Percentiles rank a stretch among this genome's conserved stretches.
phyloP scores from a whole-genome alignment of 2,888 invertebrate genomes.

The Perizoma affinitatum region DNA sequence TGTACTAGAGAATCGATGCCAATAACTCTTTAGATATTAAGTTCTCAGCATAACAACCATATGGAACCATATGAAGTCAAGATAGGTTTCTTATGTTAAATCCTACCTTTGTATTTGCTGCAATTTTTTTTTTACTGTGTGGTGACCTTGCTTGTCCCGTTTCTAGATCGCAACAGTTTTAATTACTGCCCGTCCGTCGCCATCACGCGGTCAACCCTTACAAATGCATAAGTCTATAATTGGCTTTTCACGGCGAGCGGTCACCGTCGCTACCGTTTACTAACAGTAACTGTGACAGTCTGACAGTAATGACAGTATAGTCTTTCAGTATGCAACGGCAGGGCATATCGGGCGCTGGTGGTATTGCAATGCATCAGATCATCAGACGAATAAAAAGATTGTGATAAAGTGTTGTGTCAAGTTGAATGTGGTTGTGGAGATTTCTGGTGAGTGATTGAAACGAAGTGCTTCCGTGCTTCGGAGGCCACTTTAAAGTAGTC shows the following conservation, averaged over 20 bases:
- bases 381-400: too few species aligned
- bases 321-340: background rate
- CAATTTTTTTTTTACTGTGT: background rate
- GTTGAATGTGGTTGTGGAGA: too few species aligned
- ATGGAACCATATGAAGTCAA: too few species aligned
- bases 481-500: too few species aligned
- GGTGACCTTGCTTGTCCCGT: constrained; percentile 1
- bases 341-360: background rate
- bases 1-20: too few species aligned
- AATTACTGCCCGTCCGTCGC: constrained; percentile 5
- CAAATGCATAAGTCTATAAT: constrained; percentile 28
- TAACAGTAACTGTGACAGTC: constrained; percentile 2
- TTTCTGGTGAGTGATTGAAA: too few species aligned
- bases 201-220: constrained; percentile 23
- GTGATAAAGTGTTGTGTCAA: too few species aligned
- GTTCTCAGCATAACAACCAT: too few species aligned
- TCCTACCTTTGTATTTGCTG: too few species aligned
- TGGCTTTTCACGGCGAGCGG: constrained; percentile 22
- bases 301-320: background rate
- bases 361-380: background rate
- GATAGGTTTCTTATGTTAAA: too few species aligned
- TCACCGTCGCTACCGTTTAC: constrained; percentile 12
- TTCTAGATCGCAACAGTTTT: constrained; percentile 12
- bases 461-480: too few species aligned
- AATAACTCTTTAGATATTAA: too few species aligned